A percentile compares a stretch with the other conserved stretches of the same genome.
These are phyloP conservation scores for Dermolepida albohirtum DNA, from an alignment of 2,888 invertebrate species.

Conservation along the genomic window DNA sequence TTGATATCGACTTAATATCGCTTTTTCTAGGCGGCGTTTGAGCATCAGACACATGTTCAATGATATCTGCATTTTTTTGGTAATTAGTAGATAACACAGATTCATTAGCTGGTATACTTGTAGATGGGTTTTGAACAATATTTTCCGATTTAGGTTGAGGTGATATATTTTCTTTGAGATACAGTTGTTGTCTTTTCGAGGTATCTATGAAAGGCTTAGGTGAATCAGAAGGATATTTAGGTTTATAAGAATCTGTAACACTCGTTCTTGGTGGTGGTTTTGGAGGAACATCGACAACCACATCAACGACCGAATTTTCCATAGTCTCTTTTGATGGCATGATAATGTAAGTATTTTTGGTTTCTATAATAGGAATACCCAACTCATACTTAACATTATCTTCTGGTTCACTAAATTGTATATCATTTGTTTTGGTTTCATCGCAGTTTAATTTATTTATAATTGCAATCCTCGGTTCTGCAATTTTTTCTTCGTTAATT, in stretches of 20 bases:
- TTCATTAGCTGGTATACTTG: conserved; percentile 2
- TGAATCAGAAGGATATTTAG: conserved; percentile 58
- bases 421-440: conserved; percentile 53
- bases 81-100: conserved; percentile 3
- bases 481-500: conserved; percentile 20
- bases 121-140: conserved; percentile 19
- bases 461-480: not conserved
- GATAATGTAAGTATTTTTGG: conserved; percentile 44
- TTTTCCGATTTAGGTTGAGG: conserved; percentile 16
- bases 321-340: conserved; percentile 17
- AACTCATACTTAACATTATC: conserved; percentile 54
- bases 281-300: conserved; percentile 57
- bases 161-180: not conserved
- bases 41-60: conserved; percentile 54
- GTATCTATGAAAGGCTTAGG: conserved; percentile 54
- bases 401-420: conserved; percentile 52
- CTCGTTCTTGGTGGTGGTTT: conserved; percentile 61
- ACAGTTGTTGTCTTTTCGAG: conserved; percentile 23
- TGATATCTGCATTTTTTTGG: conserved; percentile 30
- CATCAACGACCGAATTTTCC: conserved; percentile 6
- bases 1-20: conserved; percentile 51
- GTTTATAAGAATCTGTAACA: conserved; percentile 51
- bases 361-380: conserved; percentile 56
- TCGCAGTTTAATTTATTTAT: conserved; percentile 13
- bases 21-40: conserved; percentile 16